phyloP scores from a whole-genome alignment of 1,140 invertebrate genomes.

The Radopholus similis region DNA sequence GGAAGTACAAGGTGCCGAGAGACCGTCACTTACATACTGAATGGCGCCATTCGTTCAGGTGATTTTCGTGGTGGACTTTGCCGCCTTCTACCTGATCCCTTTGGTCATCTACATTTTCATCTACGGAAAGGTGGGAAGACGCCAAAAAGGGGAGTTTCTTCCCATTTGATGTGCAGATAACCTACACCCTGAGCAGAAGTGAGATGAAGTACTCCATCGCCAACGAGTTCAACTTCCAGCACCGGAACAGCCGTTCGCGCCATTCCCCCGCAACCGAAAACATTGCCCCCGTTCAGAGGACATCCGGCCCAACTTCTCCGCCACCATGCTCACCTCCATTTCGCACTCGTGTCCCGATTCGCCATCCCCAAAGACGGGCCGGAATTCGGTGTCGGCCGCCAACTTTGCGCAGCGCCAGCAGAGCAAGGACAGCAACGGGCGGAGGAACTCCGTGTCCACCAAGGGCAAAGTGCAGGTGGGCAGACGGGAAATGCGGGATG shows the following conservation, averaged over 20 bases:
- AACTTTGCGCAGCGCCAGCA: too few species aligned
- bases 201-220: slow-evolving; percentile 7
- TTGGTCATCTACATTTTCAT: slow-evolving; percentile 59
- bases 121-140: slow-evolving; percentile 39
- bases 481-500: background rate
- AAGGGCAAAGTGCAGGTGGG: slow-evolving; percentile 23
- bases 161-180: slow-evolving; percentile 26
- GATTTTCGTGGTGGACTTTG: slow-evolving; percentile 50
- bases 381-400: too few species aligned
- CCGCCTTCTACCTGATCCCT: slow-evolving; percentile 52
- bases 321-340: background rate
- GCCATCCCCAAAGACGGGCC: background rate
- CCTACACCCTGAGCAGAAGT: slow-evolving; percentile 65
- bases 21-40: too few species aligned
- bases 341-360: background rate
- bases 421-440: too few species aligned
- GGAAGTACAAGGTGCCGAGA: slow-evolving; percentile 57
- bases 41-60: too few species aligned
- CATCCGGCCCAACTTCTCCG: background rate
- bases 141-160: background rate
- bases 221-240: background rate
- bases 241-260: background rate
- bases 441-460: background rate
- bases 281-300: too few species aligned
- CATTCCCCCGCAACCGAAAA: background rate